Percentiles rank a stretch among this genome's conserved stretches.
Conservation (phyloP, 1,140 invertebrate species). For the Drosophila lacertosa region DNA sequence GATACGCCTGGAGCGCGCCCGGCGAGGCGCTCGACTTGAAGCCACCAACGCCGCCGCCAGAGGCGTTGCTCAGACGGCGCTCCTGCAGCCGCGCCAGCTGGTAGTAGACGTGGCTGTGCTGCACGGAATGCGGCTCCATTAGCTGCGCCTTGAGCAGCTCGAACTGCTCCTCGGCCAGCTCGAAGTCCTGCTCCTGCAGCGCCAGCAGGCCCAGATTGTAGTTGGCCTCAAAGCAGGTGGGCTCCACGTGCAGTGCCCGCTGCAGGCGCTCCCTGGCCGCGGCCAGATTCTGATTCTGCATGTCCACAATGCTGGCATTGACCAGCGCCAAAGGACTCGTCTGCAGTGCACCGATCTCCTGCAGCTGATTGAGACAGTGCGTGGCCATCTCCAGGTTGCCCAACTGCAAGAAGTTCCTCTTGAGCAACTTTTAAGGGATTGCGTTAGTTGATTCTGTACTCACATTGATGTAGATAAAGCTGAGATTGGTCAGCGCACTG, state of each 20-base stretch:
- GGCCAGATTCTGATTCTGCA: constrained; percentile 89
- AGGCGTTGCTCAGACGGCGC: constrained; percentile 80
- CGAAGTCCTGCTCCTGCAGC: constrained; percentile 88
- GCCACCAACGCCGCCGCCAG: constrained; percentile 1
- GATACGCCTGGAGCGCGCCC: constrained; percentile 92
- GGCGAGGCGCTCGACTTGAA: constrained; percentile 87
- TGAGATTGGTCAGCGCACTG: constrained; percentile 94
- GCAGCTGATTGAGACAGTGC: constrained; percentile 91
- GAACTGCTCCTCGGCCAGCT: constrained; percentile 87
- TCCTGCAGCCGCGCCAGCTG: constrained; percentile 94
- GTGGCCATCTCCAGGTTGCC: constrained; percentile 93
- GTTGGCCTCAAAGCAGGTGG: constrained; percentile 94
- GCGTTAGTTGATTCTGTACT: constrained; percentile 33
- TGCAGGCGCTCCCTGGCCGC: constrained; percentile 91
- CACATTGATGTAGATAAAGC: constrained; percentile 95
- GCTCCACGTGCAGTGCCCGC: constrained; percentile 92
- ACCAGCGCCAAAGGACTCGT: constrained; percentile 94
- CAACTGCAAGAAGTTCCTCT: constrained; percentile 86
- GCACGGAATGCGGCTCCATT: constrained; percentile 78
- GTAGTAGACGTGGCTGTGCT: constrained; percentile 92
- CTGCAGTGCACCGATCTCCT: constrained; percentile 88
- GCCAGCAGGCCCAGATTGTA: constrained; percentile 94
- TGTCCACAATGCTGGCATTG: constrained; percentile 94
- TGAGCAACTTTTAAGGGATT: too few relatives aligned
- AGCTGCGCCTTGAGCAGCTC: constrained; percentile 87